A percentile compares a stretch with the other conserved stretches of the same genome.
Conservation (phyloP, 2,797 vertebrate genomes). For the Benthosema pterotum region DNA sequence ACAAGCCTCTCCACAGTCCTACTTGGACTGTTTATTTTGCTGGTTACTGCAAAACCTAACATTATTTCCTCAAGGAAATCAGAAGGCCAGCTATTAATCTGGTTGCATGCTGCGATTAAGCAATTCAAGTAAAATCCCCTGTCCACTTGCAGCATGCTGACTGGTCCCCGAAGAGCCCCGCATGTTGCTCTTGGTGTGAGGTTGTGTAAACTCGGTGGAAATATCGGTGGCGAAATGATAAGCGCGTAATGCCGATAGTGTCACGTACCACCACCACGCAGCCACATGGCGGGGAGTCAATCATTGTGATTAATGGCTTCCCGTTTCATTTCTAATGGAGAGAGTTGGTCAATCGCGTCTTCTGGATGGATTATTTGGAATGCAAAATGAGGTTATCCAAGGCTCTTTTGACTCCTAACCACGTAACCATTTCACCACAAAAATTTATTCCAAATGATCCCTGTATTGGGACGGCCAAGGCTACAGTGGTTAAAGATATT, state of each 20-base stretch:
- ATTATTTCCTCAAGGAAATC: neutral
- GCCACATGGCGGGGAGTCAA: conserved; percentile 1
- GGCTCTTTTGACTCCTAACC: too few relatives aligned
- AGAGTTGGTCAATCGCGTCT: neutral
- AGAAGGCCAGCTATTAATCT: neutral
- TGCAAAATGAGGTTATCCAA: conserved; percentile 13
- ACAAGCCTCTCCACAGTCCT: too few relatives aligned
- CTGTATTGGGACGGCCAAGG: too few relatives aligned
- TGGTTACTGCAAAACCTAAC: too few relatives aligned
- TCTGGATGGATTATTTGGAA: neutral
- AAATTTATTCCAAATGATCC: too few relatives aligned
- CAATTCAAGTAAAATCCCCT: conserved; percentile 26
- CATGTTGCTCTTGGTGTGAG: conserved; percentile 39
- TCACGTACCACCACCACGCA: neutral
- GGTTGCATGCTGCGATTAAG: conserved; percentile 31
- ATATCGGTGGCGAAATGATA: conserved; percentile 39
- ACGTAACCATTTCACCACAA: too few relatives aligned
- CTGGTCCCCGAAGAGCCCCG: conserved; percentile 16
- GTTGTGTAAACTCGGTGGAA: conserved; percentile 42
- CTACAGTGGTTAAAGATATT: too few relatives aligned
- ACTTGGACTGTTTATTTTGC: too few relatives aligned
- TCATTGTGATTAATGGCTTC: neutral
- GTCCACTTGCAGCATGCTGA: conserved; percentile 10
- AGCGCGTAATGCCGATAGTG: conserved; percentile 21
- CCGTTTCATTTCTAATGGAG: conserved; percentile 1